Evolutionary conservation across 2,888 invertebrate genomes (phyloP).

Genomic region (Drosophila prostipennis): DNA sequence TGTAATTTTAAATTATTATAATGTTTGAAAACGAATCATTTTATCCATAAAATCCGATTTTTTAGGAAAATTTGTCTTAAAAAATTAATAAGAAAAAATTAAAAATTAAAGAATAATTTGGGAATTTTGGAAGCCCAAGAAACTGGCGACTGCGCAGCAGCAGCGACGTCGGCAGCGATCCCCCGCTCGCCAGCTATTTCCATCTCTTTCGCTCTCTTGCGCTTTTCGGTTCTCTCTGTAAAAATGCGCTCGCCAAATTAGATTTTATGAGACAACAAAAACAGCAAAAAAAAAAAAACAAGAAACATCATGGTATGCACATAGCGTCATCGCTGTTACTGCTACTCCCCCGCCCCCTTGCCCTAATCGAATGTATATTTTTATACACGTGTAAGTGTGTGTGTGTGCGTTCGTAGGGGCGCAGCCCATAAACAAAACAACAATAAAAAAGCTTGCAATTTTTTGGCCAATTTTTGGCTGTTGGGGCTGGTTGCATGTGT

Average conservation of each 20-base stretch:
- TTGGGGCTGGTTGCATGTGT: slow-evolving; percentile 30
- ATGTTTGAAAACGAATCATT: too few species aligned
- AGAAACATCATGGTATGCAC: slow-evolving; percentile 52
- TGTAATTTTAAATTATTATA: too few species aligned
- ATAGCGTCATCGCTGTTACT: slow-evolving; percentile 67
- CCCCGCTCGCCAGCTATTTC: slow-evolving; percentile 17
- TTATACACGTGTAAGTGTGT: slow-evolving; percentile 1
- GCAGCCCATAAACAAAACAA: slow-evolving; percentile 63
- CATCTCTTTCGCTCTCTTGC: slow-evolving; percentile 4
- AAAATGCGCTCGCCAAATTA: slow-evolving; percentile 73
- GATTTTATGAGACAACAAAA: slow-evolving; percentile 75
- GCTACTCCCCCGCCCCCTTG: slow-evolving; percentile 12
- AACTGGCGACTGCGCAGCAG: slow-evolving; percentile 19
- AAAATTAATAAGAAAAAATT: neutral
- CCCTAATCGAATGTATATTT: neutral
- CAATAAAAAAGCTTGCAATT: slow-evolving; percentile 67
- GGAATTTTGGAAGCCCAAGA: slow-evolving; percentile 2
- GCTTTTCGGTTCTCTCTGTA: slow-evolving; percentile 49
- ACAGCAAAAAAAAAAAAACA: slow-evolving; percentile 19
- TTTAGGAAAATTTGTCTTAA: too few species aligned
- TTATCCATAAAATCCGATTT: too few species aligned
- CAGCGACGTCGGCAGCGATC: slow-evolving; percentile 17
- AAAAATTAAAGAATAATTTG: slow-evolving; percentile 26
- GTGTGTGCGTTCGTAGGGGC: slow-evolving; percentile 46
- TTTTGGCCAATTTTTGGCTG: slow-evolving; percentile 76